Evolutionary conservation across 2,888 invertebrate species (phyloP).

Genomic region (Norana najaformis): DNA sequence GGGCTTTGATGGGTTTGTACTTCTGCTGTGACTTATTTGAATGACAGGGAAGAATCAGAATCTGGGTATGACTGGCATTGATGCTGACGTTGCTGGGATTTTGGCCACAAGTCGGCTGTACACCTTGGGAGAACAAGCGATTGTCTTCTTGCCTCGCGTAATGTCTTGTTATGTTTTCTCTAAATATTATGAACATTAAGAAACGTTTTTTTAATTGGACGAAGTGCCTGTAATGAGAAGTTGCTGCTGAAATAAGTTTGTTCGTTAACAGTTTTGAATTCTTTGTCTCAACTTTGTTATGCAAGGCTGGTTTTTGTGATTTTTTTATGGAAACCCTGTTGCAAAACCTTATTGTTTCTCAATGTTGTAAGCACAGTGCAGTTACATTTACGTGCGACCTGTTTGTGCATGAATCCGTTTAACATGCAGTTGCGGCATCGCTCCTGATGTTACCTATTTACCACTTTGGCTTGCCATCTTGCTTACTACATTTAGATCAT

Average conservation of each 20-base stretch:
- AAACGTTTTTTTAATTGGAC: not conserved
- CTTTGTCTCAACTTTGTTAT: not conserved
- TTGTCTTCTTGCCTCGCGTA: conserved; percentile 98
- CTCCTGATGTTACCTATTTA: too few species aligned
- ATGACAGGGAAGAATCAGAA: conserved; percentile 84
- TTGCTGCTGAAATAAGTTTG: not conserved
- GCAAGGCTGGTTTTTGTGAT: too few species aligned
- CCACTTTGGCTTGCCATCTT: too few species aligned
- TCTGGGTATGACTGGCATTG: conserved; percentile 88
- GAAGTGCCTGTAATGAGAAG: not conserved
- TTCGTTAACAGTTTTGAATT: not conserved
- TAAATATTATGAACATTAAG: not conserved
- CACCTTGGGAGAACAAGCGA: conserved; percentile 84
- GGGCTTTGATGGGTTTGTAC: not conserved
- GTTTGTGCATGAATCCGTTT: too few species aligned
- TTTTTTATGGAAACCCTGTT: too few species aligned
- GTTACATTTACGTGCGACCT: too few species aligned
- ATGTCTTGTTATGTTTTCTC: conserved; percentile 51
- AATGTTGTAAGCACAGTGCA: too few species aligned
- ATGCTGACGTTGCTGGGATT: conserved; percentile 93
- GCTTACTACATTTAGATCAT: too few species aligned
- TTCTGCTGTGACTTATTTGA: not conserved
- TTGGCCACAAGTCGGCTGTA: conserved; percentile 97
- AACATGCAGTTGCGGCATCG: too few species aligned
- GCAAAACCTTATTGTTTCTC: too few species aligned